A percentile compares a stretch with the other conserved stretches of the same genome.
These are phyloP conservation scores for Drosophila subpulchrella DNA, from an alignment of 1,140 invertebrate genomes.

Conservation along the genomic window DNA sequence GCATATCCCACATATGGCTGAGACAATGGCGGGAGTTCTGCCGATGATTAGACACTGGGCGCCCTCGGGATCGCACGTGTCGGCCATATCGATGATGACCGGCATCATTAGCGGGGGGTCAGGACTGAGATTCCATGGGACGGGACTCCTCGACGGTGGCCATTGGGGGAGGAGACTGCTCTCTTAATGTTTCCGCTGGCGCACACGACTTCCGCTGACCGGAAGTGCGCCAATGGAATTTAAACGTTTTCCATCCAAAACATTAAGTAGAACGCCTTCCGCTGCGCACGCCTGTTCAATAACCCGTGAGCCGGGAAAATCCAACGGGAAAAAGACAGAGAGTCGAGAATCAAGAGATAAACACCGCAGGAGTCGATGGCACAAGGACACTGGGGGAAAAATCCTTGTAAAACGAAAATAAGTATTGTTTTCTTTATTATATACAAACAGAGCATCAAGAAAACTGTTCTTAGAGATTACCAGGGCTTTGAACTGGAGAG, in stretches of 20 bases:
- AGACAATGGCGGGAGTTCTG: constrained; percentile 53
- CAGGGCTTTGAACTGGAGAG: no score
- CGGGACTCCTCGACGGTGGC: neutral
- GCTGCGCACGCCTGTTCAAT: constrained; percentile 78
- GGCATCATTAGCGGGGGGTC: constrained; percentile 51
- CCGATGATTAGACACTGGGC: constrained; percentile 55
- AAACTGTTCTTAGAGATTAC: no score
- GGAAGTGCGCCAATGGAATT: constrained; percentile 80
- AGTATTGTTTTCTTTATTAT: neutral
- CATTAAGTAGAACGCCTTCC: constrained; percentile 79
- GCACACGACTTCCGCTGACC: constrained; percentile 80
- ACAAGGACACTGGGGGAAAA: constrained; percentile 5
- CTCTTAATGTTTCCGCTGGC: constrained; percentile 81
- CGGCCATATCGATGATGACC: constrained; percentile 50
- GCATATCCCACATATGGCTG: constrained; percentile 25
- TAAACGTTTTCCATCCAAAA: constrained; percentile 81
- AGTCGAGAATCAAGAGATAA: constrained; percentile 30
- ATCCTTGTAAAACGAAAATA: neutral
- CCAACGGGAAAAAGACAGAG: constrained; percentile 4
- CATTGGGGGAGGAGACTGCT: constrained; percentile 18
- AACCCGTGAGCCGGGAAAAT: constrained; percentile 55
- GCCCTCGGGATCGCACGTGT: constrained; percentile 52
- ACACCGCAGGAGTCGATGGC: constrained; percentile 55
- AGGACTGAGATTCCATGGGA: neutral
- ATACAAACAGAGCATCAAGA: no score